phyloP scores from a whole-genome alignment of 2,888 invertebrate genomes.

The Lomographa bimaculata region DNA sequence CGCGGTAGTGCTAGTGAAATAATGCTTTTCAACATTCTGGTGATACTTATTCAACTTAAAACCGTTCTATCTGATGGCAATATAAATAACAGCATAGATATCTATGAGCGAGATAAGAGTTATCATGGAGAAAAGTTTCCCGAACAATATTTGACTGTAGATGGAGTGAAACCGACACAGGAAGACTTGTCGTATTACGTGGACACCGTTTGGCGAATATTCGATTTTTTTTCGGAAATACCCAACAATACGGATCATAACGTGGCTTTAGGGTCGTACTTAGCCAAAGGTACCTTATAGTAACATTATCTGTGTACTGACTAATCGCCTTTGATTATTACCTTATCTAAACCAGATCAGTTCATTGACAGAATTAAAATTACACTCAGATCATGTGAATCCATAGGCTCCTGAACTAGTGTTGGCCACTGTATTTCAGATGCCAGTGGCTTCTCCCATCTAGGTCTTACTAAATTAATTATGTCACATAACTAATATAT shows the following conservation, averaged over 20 bases:
- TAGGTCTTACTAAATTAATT: no score
- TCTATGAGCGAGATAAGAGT: constrained; percentile 2
- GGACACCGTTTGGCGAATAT: constrained; percentile 9
- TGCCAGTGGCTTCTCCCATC: no score
- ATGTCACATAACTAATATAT: no score
- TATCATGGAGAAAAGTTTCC: constrained; percentile 35
- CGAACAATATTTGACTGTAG: constrained; percentile 26
- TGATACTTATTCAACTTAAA: constrained; percentile 2
- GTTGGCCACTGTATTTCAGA: no score
- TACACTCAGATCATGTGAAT: no score
- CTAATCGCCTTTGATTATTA: background rate
- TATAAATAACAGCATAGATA: constrained; percentile 7
- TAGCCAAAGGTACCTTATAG: constrained; percentile 25
- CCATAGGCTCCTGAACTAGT: no score
- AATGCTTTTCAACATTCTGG: constrained; percentile 3
- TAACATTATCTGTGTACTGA: background rate
- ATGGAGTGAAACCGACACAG: constrained; percentile 16
- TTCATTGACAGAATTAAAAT: no score
- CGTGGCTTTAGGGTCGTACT: constrained; percentile 21
- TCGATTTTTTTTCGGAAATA: constrained; percentile 23
- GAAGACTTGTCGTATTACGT: constrained; percentile 9
- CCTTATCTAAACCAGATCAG: no score
- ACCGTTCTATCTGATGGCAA: background rate
- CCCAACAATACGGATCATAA: constrained; percentile 32
- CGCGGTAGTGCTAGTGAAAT: background rate